Conservation (phyloP, 2,113 vertebrate species). For the Oryzias melastigma region DNA sequence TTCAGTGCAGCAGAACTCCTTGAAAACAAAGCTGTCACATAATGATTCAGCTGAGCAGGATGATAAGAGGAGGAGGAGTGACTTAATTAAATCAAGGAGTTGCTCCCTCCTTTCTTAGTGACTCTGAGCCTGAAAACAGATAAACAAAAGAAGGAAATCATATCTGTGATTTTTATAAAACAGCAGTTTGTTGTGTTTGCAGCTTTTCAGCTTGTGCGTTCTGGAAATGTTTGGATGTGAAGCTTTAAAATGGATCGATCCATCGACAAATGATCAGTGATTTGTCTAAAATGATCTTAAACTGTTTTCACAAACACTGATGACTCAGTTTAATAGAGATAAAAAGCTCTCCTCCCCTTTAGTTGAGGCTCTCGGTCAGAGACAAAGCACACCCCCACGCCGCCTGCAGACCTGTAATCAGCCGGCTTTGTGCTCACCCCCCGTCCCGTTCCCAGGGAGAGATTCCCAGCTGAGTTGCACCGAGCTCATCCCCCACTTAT, state of each 20-base stretch:
- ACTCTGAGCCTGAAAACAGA: slow-evolving; percentile 17
- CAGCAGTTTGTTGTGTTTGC: too few relatives aligned
- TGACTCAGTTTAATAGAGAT: slow-evolving; percentile 49
- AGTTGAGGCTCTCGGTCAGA: slow-evolving; percentile 32
- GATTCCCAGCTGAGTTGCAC: slow-evolving; percentile 32
- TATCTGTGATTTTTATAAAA: slow-evolving; percentile 8
- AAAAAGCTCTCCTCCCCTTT: slow-evolving; percentile 38
- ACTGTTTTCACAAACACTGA: slow-evolving; percentile 36
- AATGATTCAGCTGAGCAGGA: background rate
- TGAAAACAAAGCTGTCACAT: too few relatives aligned
- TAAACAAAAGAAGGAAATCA: slow-evolving; percentile 25
- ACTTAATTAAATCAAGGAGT: slow-evolving; percentile 51
- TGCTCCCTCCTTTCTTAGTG: slow-evolving; percentile 16
- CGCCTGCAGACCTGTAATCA: slow-evolving; percentile 55
- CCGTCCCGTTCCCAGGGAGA: slow-evolving; percentile 56
- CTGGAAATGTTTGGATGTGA: too few relatives aligned
- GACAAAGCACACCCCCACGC: slow-evolving; percentile 56
- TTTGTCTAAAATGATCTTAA: background rate
- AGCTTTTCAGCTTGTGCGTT: too few relatives aligned
- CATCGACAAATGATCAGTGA: too few relatives aligned
- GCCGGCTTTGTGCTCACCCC: slow-evolving; percentile 65
- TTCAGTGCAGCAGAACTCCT: too few relatives aligned
- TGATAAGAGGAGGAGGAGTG: slow-evolving; percentile 18
- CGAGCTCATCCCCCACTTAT: slow-evolving; percentile 60
- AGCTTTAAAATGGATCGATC: too few relatives aligned